Base-by-base conservation (phyloP, 2,797 vertebrate genomes). In the Halcyon smyrnensis region DNA sequence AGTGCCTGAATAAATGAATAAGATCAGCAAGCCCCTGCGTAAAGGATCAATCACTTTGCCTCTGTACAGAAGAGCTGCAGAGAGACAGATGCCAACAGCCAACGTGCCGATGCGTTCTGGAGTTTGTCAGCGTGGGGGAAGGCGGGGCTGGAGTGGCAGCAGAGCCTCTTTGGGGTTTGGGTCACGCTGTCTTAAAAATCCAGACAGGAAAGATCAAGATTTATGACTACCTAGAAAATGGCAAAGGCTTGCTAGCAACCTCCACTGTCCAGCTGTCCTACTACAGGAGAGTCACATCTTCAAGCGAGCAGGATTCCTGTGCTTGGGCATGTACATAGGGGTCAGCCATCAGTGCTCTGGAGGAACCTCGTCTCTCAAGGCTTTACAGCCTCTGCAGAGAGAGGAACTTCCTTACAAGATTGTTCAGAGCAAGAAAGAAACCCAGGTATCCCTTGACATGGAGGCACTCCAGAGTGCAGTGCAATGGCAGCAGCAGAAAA, bases 1-100 rank as follows among this genome's bases (percentile, higher is more conserved):
- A 96, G 60, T 32, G 25, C 30, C 50, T 53, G 94, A 94, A 96
- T 97, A 97, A 96, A 96, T 96, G 21, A 96, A 96, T 89, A 89
- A 11, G 8, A 93, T 92, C 81, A 80, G 68, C 13, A 54, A 95
- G 75, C 21, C 77, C 63, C 30, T 84, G 17, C 85, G 95, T 93
- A 91, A 93, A 89, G 86, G 59, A 97, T 95, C 15, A 12, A 87
- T 96, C 84, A 85, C 75, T 95, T 94, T 70, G 62, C 41, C 79
- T 87, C 67, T n/a, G 71, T 50, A 87, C 95, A 91, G 65, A 92
- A 51, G 53, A 90, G 36, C 8, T 76, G n/a, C 45, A 28, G 71
- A 83, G 39, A 69, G 81, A 81, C n/a, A 81, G 64, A 91, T 54
- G 64, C 76, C 64, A 87, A 54, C 37, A 79, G 39, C 51, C 50